These are phyloP conservation scores for Xylota sylvarum DNA, from an alignment of 2,888 invertebrate genomes.

Conservation along the genomic window DNA sequence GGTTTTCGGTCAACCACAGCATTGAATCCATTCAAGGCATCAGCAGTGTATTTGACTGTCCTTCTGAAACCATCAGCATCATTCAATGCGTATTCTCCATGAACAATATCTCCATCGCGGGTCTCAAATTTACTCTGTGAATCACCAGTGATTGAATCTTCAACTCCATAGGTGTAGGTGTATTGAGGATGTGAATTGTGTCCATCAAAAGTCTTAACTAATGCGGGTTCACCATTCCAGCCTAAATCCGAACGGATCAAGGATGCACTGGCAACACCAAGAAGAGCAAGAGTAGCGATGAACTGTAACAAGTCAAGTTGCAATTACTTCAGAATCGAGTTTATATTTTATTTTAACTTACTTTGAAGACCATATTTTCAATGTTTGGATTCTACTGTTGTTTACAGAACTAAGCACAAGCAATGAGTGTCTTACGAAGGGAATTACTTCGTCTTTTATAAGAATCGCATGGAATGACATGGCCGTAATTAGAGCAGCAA, in stretches of 20 bases:
- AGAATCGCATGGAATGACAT: no score
- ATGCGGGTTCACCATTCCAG: constrained; percentile 5
- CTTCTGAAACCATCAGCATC: constrained; percentile 85
- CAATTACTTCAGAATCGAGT: background rate
- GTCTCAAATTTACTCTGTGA: constrained; percentile 84
- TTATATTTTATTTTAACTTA: background rate
- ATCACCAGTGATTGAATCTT: constrained; percentile 84
- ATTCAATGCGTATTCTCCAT: constrained; percentile 84
- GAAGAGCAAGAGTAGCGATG: background rate
- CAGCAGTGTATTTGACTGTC: constrained; percentile 85
- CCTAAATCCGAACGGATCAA: constrained; percentile 6
- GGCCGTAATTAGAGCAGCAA: no score
- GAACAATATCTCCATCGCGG: constrained; percentile 84
- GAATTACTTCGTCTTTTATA: constrained; percentile 2
- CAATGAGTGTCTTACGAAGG: background rate
- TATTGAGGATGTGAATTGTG: constrained; percentile 70
- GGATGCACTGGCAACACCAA: constrained; percentile 30
- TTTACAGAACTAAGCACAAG: background rate
- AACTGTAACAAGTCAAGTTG: background rate
- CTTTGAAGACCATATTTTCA: constrained; percentile 16
- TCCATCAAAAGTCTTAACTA: constrained; percentile 37
- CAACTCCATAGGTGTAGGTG: constrained; percentile 82
- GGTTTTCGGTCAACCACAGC: constrained; percentile 84
- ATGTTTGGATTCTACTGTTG: background rate
- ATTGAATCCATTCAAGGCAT: constrained; percentile 84